Conservation (phyloP, 2,113 vertebrate species). For the Scalopus aquaticus region DNA sequence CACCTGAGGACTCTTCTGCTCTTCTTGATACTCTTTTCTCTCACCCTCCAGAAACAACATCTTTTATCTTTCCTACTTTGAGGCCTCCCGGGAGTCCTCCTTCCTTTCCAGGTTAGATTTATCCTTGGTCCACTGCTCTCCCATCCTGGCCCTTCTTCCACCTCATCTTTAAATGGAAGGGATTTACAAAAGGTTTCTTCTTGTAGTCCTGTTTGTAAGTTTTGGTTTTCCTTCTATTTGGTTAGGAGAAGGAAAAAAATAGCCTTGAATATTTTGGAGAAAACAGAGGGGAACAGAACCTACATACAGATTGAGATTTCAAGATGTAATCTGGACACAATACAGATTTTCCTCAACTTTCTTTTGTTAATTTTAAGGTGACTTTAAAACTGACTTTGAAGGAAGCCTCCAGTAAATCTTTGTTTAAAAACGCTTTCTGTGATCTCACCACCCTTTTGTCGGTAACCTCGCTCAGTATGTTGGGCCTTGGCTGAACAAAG, state of each 20-base stretch:
- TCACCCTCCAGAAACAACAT: not conserved
- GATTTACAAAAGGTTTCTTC: not conserved
- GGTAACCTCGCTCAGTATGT: not conserved
- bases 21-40: not conserved
- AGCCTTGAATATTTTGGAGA: not conserved
- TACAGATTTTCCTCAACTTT: not conserved
- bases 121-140: not conserved
- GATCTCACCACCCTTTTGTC: not conserved
- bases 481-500: not conserved
- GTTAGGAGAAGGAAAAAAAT: not conserved
- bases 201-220: not conserved
- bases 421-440: constrained; percentile 40
- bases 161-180: not conserved
- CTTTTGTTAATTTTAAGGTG: constrained; percentile 16
- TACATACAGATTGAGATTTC: not conserved
- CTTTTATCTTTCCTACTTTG: not conserved
- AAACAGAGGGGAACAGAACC: not conserved
- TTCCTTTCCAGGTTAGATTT: not conserved
- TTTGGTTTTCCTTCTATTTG: not conserved
- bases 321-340: not conserved
- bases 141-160: not conserved
- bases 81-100: not conserved
- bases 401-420: not conserved
- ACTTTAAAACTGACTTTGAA: constrained; percentile 29
- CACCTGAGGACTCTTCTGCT: not conserved